These are phyloP conservation scores for Labeo rohita DNA, from an alignment of 2,113 vertebrate genomes.

Conservation along the genomic window DNA sequence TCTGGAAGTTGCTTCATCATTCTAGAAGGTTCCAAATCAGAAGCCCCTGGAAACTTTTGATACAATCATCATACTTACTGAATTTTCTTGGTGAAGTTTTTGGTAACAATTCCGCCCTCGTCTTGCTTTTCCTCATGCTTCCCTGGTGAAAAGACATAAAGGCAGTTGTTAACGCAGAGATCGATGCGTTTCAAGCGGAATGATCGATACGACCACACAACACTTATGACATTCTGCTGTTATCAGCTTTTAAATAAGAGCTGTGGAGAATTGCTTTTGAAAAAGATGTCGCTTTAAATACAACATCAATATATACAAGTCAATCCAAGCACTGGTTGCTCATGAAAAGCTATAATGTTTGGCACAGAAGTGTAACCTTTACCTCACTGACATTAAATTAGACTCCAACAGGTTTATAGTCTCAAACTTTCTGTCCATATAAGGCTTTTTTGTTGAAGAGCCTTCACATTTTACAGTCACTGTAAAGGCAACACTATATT, in stretches of 20 bases:
- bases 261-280: background rate
- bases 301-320: background rate
- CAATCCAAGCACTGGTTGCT: background rate
- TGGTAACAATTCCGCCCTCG: constrained; percentile 95
- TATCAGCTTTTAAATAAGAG: background rate
- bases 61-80: constrained; percentile 82
- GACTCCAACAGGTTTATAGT: background rate
- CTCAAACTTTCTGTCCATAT: background rate
- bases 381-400: background rate
- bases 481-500: background rate
- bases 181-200: background rate
- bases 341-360: background rate
- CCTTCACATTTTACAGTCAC: background rate
- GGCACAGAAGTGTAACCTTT: background rate
- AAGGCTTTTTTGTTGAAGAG: background rate
- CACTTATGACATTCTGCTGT: background rate
- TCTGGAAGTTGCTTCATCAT: background rate
- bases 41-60: constrained; percentile 4
- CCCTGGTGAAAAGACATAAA: constrained; percentile 69
- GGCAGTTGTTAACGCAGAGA: constrained; percentile 7
- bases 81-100: constrained; percentile 99
- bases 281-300: background rate
- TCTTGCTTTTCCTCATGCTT: constrained; percentile 97
- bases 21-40: constrained; percentile 18
- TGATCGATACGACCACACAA: background rate